A percentile compares a stretch with the other conserved stretches of the same genome.
Evolutionary conservation across 2,113 vertebrate species (phyloP).

Genomic region (Quiscalus mexicanus): DNA sequence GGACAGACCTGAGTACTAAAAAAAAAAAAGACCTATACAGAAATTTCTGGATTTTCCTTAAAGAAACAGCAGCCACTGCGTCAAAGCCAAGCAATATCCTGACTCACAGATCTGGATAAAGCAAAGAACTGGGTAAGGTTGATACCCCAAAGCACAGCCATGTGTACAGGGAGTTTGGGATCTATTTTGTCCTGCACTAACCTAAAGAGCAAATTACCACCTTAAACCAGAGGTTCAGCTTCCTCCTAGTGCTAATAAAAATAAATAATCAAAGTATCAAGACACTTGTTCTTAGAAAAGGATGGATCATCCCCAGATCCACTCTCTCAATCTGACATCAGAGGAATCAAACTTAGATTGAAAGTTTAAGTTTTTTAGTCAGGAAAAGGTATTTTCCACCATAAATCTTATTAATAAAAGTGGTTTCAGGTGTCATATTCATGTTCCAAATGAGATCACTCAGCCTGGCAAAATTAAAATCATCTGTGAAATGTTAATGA

Average conservation of each 20-base stretch:
- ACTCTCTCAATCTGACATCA: neutral
- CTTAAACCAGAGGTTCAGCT: neutral
- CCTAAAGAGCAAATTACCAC: neutral
- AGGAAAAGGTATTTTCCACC: neutral
- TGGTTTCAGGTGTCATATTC: neutral
- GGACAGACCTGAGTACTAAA: neutral
- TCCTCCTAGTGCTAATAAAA: neutral
- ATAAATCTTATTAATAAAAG: neutral
- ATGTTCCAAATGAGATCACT: neutral
- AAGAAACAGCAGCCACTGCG: neutral
- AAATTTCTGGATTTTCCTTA: neutral
- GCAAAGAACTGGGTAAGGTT: neutral
- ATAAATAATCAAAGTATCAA: neutral
- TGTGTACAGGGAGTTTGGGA: neutral
- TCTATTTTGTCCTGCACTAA: neutral
- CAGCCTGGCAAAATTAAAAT: neutral
- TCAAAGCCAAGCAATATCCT: neutral
- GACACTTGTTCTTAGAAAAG: neutral
- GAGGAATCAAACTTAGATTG: neutral
- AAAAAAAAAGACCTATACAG: neutral
- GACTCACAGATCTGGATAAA: neutral
- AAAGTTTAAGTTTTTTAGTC: neutral
- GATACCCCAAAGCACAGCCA: neutral
- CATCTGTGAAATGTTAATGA: neutral
- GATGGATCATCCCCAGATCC: accelerated